Base-by-base conservation (phyloP, 2,888 invertebrate genomes). In the Brachylomia viminalis region DNA sequence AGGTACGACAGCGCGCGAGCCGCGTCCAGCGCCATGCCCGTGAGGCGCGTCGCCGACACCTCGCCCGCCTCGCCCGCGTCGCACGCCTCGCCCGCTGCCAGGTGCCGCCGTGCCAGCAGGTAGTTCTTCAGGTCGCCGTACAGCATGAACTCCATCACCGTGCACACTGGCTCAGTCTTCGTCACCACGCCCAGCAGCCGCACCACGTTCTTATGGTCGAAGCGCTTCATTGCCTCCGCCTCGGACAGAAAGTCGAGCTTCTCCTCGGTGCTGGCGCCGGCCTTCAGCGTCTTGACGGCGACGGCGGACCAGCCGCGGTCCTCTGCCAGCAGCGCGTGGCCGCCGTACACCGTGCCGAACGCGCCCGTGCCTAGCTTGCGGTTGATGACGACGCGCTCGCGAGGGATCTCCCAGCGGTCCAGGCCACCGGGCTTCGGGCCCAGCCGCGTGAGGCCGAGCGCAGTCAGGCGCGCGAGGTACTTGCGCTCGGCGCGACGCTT, bases 81-180 rank as follows among this genome's bases (percentile, higher is more conserved):
- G 89, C 98, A 98, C 17, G 98, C 98, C 98, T 98, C 98, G 83
- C 97, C 97, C 82, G 97, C 97, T 0, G 98, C 98, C 90, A 99
- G 96, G 94, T 98, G 98, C 61, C 99, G 97, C 83, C 99, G 97
- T 23, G 98, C 98, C 84, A 99, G 94, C 76, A 99, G 96, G 94
- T 98, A 99, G 15, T 98, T 98, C 95, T 99, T 99, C 85, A 99
- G 95, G 93, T 99, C 99, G 38, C 99, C 99, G 92, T 99, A 98
- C 56, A 99, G 95, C 98, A 99, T 98, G 91, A 98, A 99, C 93
- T 99, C 99, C 99, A 99, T 99, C 23, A 99, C 97, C 0, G 98
- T 98, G 91, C 98, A 98, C 64, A 99, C 98, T 0, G 99, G 99
- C 90, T 99, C 98, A 64, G 97, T 97, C 90, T 98, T 98, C 1